phyloP scores from a whole-genome alignment of 2,797 vertebrate species.

The Saxicola maurus region DNA sequence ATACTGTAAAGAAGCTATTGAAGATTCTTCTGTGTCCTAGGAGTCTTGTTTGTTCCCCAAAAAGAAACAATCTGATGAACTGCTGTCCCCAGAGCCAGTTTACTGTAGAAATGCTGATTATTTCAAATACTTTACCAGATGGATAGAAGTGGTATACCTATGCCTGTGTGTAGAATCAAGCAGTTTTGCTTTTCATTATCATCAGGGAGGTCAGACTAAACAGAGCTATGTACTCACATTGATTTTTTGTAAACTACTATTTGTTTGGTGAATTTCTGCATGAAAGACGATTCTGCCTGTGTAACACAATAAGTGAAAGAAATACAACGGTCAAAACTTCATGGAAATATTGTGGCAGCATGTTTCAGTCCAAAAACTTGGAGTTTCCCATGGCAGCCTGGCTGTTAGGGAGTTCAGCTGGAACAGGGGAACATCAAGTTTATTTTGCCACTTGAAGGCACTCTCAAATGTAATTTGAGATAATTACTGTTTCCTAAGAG shows the following conservation, averaged over 20 bases:
- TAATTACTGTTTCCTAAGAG: not conserved
- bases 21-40: not conserved
- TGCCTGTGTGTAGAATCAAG: not conserved
- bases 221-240: accelerated
- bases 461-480: not conserved
- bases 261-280: not conserved
- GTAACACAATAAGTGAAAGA: not conserved
- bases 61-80: not conserved
- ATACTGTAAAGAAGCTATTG: not conserved
- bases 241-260: not conserved
- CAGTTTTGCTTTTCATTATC: not conserved
- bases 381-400: not conserved
- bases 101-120: not conserved
- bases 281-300: not conserved
- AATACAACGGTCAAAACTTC: not conserved
- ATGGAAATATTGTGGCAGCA: not conserved
- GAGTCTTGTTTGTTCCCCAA: not conserved
- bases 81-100: not conserved
- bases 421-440: not conserved
- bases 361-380: not conserved
- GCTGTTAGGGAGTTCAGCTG: not conserved
- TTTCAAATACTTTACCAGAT: not conserved
- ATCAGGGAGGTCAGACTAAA: not conserved
- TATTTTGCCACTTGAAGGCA: not conserved
- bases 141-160: not conserved